Percentiles rank a stretch among this genome's conserved stretches.
phyloP scores from a whole-genome alignment of 2,888 invertebrate genomes.

The Tenthredo distinguenda region DNA sequence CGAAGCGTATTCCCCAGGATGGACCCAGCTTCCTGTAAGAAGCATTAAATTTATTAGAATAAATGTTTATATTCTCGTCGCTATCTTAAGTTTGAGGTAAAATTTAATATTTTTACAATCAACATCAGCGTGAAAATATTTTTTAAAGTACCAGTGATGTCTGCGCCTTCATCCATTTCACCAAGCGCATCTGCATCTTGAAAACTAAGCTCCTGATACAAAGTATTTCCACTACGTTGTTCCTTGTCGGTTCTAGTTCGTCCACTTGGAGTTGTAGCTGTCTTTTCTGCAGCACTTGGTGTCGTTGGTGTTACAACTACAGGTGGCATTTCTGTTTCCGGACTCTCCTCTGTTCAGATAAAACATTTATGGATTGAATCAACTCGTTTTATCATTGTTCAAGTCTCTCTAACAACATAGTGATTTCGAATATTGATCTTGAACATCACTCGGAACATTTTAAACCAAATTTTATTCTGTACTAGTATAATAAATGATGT shows the following conservation, averaged over 20 bases:
- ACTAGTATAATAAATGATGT: not conserved
- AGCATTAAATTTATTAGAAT: constrained; percentile 59
- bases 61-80: not conserved
- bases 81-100: not conserved
- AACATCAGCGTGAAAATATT: not conserved
- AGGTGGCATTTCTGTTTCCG: constrained; percentile 74
- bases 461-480: not conserved
- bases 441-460: not conserved
- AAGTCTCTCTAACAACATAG: not conserved
- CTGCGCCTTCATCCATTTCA: constrained; percentile 91
- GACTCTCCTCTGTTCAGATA: constrained; percentile 71
- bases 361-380: not conserved
- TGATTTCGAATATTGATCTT: not conserved
- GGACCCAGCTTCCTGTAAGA: constrained; percentile 94
- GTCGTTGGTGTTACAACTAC: constrained; percentile 74
- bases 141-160: constrained; percentile 90
- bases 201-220: constrained; percentile 96
- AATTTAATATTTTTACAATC: not conserved
- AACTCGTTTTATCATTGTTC: not conserved
- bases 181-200: constrained; percentile 92
- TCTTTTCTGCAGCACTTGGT: constrained; percentile 74
- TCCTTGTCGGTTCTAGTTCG: constrained; percentile 89
- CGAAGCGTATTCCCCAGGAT: constrained; percentile 99
- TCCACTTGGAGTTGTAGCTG: constrained; percentile 77
- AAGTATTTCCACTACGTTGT: constrained; percentile 90